These are phyloP conservation scores for Naso thynnoides DNA, from an alignment of 2,797 vertebrate genomes.

Conservation along the genomic window DNA sequence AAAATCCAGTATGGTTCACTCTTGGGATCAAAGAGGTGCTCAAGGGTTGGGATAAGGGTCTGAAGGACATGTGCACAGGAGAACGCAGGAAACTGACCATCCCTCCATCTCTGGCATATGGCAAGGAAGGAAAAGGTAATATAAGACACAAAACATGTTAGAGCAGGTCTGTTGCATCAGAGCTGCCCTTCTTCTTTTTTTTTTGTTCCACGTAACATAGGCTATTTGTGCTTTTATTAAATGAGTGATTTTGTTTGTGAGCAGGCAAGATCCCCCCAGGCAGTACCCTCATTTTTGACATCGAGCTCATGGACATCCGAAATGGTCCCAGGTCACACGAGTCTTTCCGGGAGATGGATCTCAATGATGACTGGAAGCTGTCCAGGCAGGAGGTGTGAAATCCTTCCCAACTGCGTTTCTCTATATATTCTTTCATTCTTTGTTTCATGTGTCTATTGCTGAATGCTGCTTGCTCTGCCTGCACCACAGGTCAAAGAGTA, in stretches of 20 bases:
- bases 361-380: slow-evolving; percentile 97
- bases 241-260: slow-evolving; percentile 5
- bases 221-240: not conserved
- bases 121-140: slow-evolving; percentile 96
- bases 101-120: slow-evolving; percentile 92
- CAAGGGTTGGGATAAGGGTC: slow-evolving; percentile 94
- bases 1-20: slow-evolving; percentile 95
- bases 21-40: slow-evolving; percentile 92
- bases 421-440: not conserved
- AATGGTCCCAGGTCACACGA: slow-evolving; percentile 96
- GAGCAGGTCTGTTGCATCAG: not conserved
- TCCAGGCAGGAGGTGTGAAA: slow-evolving; percentile 90
- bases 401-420: not conserved
- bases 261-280: slow-evolving; percentile 94
- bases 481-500: slow-evolving; percentile 90
- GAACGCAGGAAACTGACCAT: slow-evolving; percentile 92
- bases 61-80: slow-evolving; percentile 93
- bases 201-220: not conserved
- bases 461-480: slow-evolving; percentile 12
- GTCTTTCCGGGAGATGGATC: slow-evolving; percentile 96
- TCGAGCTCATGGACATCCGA: slow-evolving; percentile 94
- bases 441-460: not conserved
- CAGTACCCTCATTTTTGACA: slow-evolving; percentile 93
- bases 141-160: not conserved
- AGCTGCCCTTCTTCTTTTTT: not conserved